Percentiles rank a stretch among this genome's conserved stretches.
phyloP scores from a whole-genome alignment of 1,140 invertebrate species.

The Matsumurasca onukii region DNA sequence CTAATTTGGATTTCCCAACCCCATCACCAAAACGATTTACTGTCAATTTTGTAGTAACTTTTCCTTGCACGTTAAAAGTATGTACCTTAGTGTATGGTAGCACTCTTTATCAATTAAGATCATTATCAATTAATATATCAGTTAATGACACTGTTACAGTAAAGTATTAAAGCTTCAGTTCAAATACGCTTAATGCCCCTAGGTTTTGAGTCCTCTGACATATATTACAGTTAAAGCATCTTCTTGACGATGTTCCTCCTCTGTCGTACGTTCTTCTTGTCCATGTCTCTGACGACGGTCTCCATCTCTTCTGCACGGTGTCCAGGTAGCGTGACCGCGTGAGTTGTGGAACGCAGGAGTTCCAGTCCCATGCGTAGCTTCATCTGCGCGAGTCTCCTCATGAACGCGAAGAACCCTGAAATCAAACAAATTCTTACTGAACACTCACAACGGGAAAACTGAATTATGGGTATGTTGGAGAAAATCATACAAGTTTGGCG shows the following conservation, averaged over 20 bases:
- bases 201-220: neutral
- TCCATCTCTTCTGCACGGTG: constrained; percentile 53
- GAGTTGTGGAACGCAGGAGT: constrained; percentile 53
- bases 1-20: neutral
- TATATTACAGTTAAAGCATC: neutral
- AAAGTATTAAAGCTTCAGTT: neutral
- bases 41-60: too few species aligned
- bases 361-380: constrained; percentile 54
- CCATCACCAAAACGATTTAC: too few species aligned
- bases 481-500: too few species aligned
- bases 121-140: neutral
- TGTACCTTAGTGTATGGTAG: too few species aligned
- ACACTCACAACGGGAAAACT: too few species aligned
- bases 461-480: too few species aligned
- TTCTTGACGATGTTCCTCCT: constrained; percentile 19
- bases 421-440: too few species aligned
- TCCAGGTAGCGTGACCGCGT: constrained; percentile 54
- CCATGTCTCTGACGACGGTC: constrained; percentile 37
- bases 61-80: too few species aligned
- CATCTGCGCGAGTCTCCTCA: constrained; percentile 52
- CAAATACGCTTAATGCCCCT: constrained; percentile 9
- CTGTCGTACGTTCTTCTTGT: constrained; percentile 32
- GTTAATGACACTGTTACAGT: neutral
- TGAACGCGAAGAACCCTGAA: constrained; percentile 50
- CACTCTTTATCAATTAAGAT: too few species aligned